Base-by-base conservation (phyloP, 2,113 vertebrate species). In the Amphilophus citrinellus region DNA sequence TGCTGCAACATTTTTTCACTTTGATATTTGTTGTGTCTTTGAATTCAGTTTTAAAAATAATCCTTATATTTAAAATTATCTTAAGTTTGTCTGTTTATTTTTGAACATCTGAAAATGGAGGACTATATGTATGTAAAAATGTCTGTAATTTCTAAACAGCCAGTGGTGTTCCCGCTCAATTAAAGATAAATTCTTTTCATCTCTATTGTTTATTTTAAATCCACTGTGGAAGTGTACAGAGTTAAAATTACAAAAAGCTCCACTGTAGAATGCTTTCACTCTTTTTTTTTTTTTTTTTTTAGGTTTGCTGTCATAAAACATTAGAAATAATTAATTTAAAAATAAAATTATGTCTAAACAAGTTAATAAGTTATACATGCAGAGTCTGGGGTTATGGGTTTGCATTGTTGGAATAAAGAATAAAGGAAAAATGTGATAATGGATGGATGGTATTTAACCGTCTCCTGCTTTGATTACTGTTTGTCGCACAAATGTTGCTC, bases 261-360 rank as follows among this genome's bases (percentile, higher is more conserved):
- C 27, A 35, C 27, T 18, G 30, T 0, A 35, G 30, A 0, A 61
- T 62, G 32, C 61, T 37, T 37, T 20, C 30, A 37, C 18, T 6
- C 0, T 18, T 61, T 35, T 22, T 22, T 22, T 22, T 22, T 22
- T 22, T 22, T 22, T 22, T 22, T 62, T 14, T 47, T 35, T 30
- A 61, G 59, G 27, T 10, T 62, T 0, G 35, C 18, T 62, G 61
- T 18, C 18, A 18, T 62, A 62, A 62, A 62, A 6, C 1, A 0
- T 62, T 44, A 44, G 37, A 66, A 66, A 24, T 44, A 44, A 4
- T 66, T 50, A n/a, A 14, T 6, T 66, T 44, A 44, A 66, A 44
- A 66, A 44, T 3, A 15, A 44, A 44, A 66, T 39, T 7, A 66
- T 44, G 63, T 44, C 39, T 44, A 47, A 27, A 66, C 24, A 66